Conservation (phyloP, 2,797 vertebrate species). For the Epinephelus malabaricus region DNA sequence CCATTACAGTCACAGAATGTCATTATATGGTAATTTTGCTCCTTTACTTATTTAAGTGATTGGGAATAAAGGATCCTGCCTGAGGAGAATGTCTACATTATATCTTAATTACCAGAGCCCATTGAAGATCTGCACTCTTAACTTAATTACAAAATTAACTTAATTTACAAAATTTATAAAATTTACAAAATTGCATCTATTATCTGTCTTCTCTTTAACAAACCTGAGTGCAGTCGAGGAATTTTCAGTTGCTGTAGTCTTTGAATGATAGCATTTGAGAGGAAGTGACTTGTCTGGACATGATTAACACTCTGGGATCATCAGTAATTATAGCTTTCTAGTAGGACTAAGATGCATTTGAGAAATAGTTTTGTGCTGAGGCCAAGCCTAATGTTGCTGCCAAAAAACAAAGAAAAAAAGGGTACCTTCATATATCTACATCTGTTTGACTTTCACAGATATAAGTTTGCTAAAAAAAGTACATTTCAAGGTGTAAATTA, state of each 20-base stretch:
- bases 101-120: not conserved
- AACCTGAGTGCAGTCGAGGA: not conserved
- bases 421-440: no score
- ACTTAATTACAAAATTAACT: not conserved
- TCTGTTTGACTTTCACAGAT: no score
- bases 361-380: not conserved
- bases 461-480: not conserved
- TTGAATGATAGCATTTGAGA: not conserved
- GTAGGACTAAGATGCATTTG: not conserved
- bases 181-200: not conserved
- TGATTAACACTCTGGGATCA: not conserved
- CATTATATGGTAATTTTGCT: no score
- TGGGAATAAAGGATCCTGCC: no score
- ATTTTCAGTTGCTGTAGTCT: not conserved
- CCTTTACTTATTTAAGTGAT: not conserved
- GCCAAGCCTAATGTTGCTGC: not conserved
- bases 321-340: not conserved
- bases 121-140: not conserved
- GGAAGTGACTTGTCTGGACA: not conserved
- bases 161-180: no score
- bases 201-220: not conserved
- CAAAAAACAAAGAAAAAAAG: not conserved
- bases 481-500: not conserved
- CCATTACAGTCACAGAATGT: not conserved
- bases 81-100: not conserved